Base-by-base conservation (phyloP, 1,140 invertebrate species). In the Bombyx mandarina region DNA sequence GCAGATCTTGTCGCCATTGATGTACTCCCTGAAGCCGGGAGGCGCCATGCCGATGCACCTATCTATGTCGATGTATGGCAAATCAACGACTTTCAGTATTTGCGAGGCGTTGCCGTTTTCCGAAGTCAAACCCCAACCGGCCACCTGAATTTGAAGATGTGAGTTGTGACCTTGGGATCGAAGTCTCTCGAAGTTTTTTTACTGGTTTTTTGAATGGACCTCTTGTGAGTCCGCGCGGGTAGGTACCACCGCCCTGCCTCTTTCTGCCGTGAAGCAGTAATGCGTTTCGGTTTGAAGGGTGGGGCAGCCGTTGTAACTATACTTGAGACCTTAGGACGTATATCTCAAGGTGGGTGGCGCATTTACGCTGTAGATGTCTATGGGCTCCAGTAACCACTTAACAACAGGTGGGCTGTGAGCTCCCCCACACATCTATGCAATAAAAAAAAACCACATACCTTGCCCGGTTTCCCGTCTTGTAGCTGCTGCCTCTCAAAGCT, bases 401-500 rank as follows among this genome's bases (percentile, higher is more conserved):
- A 0, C 12, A 18, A 18, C 12, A 18, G 12, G 12, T 18, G 12
- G 12, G 12, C 12, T 18, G 12, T 18, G 12, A 18, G 12, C 12
- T 18, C 1, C 12, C 12, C 12, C 12, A 18, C 12, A 18, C 12
- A 18, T 18, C 12, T 18, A 18, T 18, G 12, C 12, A 18, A 18
- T 18, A 18, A 18, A 18, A 18, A 18, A 18, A 18, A 18, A 18
- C 26, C 26, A 35, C 26, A 35, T 35, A 82, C 82, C 77, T 80
- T 82, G 6, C 82, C 82, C 42, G 71, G 2, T 1, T 62, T 74
- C 0, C 62, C 64, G 0, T 52, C 54, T 1, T 58, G 51, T 3
- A 89, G 66, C 56, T 89, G 89, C 9, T 60, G 50, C 5, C 62
- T 62, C 43, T 89, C 80, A 56, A 84, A 80, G 2, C 61, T 51